Conservation (phyloP, 2,888 invertebrate species). For the Melipona beecheii region DNA sequence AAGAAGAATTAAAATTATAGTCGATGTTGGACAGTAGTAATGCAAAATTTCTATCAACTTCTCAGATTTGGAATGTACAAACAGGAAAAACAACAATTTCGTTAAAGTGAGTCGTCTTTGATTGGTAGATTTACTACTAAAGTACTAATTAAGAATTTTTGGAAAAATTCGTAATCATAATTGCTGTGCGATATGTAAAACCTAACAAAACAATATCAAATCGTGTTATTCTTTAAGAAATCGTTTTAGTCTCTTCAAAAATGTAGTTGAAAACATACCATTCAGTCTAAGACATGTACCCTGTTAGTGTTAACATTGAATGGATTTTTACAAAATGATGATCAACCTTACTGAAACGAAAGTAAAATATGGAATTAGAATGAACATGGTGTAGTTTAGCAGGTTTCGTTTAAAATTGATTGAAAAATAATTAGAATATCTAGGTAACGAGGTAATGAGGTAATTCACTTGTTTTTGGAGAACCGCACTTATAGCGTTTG, state of each 20-base stretch:
- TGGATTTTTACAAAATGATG: slow-evolving; percentile 35
- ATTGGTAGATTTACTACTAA: slow-evolving; percentile 15
- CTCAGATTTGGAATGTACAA: slow-evolving; percentile 35
- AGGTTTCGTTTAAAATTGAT: too few relatives aligned
- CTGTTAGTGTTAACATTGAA: slow-evolving; percentile 50
- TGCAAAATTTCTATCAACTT: slow-evolving; percentile 22
- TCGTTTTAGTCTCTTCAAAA: neutral
- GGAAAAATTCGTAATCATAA: slow-evolving; percentile 42
- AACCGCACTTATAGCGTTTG: too few relatives aligned
- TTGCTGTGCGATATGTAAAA: slow-evolving; percentile 60
- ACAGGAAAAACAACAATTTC: slow-evolving; percentile 35
- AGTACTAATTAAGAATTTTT: slow-evolving; percentile 26
- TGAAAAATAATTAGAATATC: too few relatives aligned
- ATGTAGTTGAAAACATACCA: slow-evolving; percentile 38
- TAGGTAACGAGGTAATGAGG: too few relatives aligned
- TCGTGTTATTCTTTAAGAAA: neutral
- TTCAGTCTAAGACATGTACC: slow-evolving; percentile 43
- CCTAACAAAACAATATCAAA: slow-evolving; percentile 36
- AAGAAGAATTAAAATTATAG: slow-evolving; percentile 32
- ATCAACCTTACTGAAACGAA: slow-evolving; percentile 48
- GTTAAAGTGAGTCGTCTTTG: slow-evolving; percentile 30
- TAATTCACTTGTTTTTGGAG: too few relatives aligned
- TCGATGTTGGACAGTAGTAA: slow-evolving; percentile 2
- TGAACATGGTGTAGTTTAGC: too few relatives aligned
- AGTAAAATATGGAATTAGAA: slow-evolving; percentile 8